Conservation (phyloP, 1,140 invertebrate species). For the Drosophila pallidifrons region DNA sequence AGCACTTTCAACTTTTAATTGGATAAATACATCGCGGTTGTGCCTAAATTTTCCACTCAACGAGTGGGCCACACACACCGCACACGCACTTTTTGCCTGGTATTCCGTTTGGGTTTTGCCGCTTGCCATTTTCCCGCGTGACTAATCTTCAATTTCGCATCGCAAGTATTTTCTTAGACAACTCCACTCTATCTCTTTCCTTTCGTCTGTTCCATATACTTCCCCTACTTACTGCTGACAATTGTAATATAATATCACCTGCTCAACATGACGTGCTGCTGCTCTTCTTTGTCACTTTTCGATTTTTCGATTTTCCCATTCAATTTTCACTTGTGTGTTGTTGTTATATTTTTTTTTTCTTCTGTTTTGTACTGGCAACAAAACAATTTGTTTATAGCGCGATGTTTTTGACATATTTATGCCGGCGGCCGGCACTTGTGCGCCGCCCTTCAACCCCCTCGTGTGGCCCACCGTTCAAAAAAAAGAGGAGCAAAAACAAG, state of each 20-base stretch:
- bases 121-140: slow-evolving; percentile 7
- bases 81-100: slow-evolving; percentile 26
- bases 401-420: slow-evolving; percentile 82
- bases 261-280: slow-evolving; percentile 27
- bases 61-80: not conserved
- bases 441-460: not conserved
- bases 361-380: slow-evolving; percentile 51
- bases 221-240: slow-evolving; percentile 1
- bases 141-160: slow-evolving; percentile 41
- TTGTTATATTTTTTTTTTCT: slow-evolving; percentile 26
- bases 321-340: slow-evolving; percentile 53
- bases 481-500: slow-evolving; percentile 44
- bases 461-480: not conserved
- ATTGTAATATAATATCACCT: slow-evolving; percentile 45
- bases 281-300: slow-evolving; percentile 52
- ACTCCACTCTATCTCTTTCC: not conserved
- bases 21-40: slow-evolving; percentile 38
- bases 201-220: not conserved
- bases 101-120: slow-evolving; percentile 22
- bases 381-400: slow-evolving; percentile 83
- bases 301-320: slow-evolving; percentile 55
- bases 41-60: slow-evolving; percentile 19
- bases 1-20: slow-evolving; percentile 44
- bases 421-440: slow-evolving; percentile 70
- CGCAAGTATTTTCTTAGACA: slow-evolving; percentile 23